phyloP scores from a whole-genome alignment of 2,113 vertebrate genomes.

The Pimephales promelas region DNA sequence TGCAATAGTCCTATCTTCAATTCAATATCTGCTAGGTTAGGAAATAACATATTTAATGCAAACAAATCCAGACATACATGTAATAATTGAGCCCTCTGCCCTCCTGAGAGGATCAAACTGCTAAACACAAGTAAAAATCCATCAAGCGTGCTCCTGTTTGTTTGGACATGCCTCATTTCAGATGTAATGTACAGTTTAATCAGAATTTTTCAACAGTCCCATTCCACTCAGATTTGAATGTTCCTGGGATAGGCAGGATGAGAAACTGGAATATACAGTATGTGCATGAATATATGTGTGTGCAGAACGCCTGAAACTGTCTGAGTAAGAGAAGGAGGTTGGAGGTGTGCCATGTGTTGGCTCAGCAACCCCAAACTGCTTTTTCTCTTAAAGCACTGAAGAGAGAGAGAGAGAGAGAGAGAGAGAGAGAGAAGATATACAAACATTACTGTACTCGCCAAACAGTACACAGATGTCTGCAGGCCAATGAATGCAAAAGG shows the following conservation, averaged over 20 bases:
- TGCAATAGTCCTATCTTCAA: neutral
- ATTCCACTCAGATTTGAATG: neutral
- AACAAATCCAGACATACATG: neutral
- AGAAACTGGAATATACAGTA: too few relatives aligned
- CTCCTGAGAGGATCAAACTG: neutral
- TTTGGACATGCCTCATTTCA: slow-evolving; percentile 25
- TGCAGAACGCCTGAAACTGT: slow-evolving; percentile 35
- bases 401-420: slow-evolving; percentile 7
- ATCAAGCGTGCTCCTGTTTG: neutral
- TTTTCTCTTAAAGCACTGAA: slow-evolving; percentile 38
- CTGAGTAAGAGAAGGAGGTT: slow-evolving; percentile 34
- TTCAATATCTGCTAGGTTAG: neutral
- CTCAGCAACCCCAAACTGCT: slow-evolving; percentile 48
- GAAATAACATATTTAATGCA: neutral
- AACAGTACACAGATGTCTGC: slow-evolving; percentile 13
- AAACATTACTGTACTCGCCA: slow-evolving; percentile 40
- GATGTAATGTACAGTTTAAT: neutral
- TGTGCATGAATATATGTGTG: slow-evolving; percentile 22
- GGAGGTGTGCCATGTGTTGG: slow-evolving; percentile 47
- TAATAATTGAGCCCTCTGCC: neutral
- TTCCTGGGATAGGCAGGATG: neutral
- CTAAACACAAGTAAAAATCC: neutral
- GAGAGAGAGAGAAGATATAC: slow-evolving; percentile 15
- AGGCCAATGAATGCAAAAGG: neutral
- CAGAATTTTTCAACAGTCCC: slow-evolving; percentile 8